Conservation (phyloP, 2,797 vertebrate genomes). For the Pseudochirops corinnae region DNA sequence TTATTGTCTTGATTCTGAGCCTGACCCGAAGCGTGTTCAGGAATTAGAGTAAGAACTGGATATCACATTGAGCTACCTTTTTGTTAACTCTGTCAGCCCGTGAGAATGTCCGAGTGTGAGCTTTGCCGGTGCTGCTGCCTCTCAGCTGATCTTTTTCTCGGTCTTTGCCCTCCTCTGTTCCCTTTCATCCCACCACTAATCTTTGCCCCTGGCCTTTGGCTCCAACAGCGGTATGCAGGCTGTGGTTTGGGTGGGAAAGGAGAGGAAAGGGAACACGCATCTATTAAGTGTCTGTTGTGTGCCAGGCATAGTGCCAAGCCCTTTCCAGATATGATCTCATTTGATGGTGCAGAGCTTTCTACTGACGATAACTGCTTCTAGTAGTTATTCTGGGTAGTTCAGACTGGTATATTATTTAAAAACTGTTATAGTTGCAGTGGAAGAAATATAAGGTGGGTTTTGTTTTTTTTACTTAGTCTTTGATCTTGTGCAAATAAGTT, state of each 20-base stretch:
- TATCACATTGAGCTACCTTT: neutral
- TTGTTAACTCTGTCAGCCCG: neutral
- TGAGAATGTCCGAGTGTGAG: neutral
- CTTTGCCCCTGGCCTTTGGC: neutral
- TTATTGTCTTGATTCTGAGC: slow-evolving; percentile 44
- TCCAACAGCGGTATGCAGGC: slow-evolving; percentile 1
- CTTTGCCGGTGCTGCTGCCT: neutral
- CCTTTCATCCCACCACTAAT: neutral
- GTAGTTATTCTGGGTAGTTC: neutral
- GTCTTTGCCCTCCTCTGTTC: accelerated
- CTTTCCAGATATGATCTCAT: neutral
- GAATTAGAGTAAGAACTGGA: neutral
- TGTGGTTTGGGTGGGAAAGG: neutral
- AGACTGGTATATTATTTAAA: slow-evolving; percentile 42
- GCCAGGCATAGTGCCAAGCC: neutral
- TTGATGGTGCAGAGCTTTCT: slow-evolving; percentile 1
- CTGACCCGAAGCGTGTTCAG: slow-evolving; percentile 44
- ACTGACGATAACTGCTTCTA: neutral
- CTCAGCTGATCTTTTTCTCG: neutral
- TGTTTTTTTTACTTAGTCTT: slow-evolving; percentile 27
- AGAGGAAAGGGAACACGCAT: neutral
- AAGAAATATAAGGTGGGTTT: neutral
- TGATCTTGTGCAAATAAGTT: slow-evolving; percentile 2
- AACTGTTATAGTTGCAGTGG: slow-evolving; percentile 36
- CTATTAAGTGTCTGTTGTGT: neutral